Evolutionary conservation across 1,140 invertebrate species (phyloP), one percentile per base, ranked within the genome.

Genomic region (Daktulosphaira vitifoliae): DNA sequence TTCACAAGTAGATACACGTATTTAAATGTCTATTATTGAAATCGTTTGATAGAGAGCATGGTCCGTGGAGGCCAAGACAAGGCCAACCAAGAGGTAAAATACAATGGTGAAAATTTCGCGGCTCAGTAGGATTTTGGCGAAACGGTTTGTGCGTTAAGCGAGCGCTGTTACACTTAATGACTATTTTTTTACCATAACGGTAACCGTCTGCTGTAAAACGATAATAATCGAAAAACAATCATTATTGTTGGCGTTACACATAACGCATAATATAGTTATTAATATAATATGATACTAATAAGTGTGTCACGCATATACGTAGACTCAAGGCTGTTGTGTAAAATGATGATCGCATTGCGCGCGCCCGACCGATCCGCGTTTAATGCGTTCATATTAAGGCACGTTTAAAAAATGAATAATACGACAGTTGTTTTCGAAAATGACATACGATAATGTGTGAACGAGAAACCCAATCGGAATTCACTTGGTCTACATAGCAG

Each of bases 41-140:
- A 56, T 56, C 38, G 22, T 46, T 62, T 25, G 42, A 59, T 59
- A 44, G 22, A 44, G 54, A 62, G 56, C 42, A 46, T 46, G 56
- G 56, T 62, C 25, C 42, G 18, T 48, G 38, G 29, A 33, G 29
- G 29, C 29, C 44, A 2, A n/a, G 26, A 16, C 56, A 48, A 62
- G 56, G 56, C 20, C 42, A 23, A 26, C 5, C n/a, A 16, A 18
- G 46, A 7, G 42, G 46, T 13, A 62, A 48, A 33, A 33, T 33
- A 33, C 29, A 33, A 33, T 11, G 29, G 29, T 33, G 29, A 33
- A 33, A n/a, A n/a, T n/a, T n/a, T n/a, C n/a, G n/a, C n/a, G n/a
- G n/a, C n/a, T n/a, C n/a, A n/a, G n/a, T n/a, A n/a, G n/a, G n/a
- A n/a, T n/a, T n/a, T n/a, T n/a, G n/a, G n/a, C n/a, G n/a, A n/a